phyloP scores from a whole-genome alignment of 2,113 vertebrate genomes.

The Dinomys branickii region DNA sequence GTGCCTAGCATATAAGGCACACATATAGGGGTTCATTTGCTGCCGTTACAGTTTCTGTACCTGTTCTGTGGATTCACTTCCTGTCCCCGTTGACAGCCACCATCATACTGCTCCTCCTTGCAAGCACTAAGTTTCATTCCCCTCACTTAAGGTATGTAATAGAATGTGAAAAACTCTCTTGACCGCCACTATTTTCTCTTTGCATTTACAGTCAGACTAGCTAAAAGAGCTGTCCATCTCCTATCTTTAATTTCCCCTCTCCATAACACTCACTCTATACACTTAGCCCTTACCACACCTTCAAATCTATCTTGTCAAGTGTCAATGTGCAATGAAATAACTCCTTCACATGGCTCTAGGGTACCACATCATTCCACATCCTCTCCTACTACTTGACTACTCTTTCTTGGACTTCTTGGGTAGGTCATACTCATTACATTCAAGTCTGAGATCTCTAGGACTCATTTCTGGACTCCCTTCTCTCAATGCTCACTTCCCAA shows the following conservation, averaged over 20 bases:
- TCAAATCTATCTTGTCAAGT: neutral
- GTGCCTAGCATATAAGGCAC: neutral
- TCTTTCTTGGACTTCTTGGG: neutral
- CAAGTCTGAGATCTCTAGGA: neutral
- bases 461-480: too few species aligned
- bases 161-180: neutral
- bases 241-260: neutral
- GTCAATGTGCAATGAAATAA: neutral
- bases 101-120: fast-evolving
- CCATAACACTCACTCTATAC: too few species aligned
- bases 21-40: neutral
- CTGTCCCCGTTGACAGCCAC: fast-evolving
- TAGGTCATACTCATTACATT: neutral
- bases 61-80: fast-evolving
- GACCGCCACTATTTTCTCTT: neutral
- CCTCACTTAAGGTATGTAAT: neutral
- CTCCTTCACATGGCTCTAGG: neutral
- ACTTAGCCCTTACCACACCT: neutral
- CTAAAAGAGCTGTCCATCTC: too few species aligned
- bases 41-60: fast-evolving
- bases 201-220: neutral
- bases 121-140: too few species aligned
- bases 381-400: too few species aligned
- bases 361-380: fast-evolving
- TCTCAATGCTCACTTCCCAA: too few species aligned